These are phyloP conservation scores for Acipenser ruthenus DNA, from an alignment of 2,797 vertebrate species.

Conservation along the genomic window DNA sequence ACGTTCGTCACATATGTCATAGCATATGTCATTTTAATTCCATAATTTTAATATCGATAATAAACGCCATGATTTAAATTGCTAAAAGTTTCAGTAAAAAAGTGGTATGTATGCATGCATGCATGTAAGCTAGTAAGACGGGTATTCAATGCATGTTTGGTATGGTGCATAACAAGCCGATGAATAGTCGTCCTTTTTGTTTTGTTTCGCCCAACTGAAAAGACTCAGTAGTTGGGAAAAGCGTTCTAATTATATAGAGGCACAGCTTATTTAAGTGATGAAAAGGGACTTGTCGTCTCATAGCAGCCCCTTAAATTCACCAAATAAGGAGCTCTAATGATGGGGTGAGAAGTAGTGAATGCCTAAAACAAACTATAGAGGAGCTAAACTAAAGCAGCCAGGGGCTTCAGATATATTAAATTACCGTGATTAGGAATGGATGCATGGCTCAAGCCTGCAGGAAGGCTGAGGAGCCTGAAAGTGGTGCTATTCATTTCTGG, in stretches of 20 bases:
- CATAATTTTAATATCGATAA: no score
- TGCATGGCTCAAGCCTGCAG: slow-evolving; percentile 82
- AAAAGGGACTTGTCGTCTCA: slow-evolving; percentile 67
- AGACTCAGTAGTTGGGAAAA: slow-evolving; percentile 67
- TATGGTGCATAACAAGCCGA: slow-evolving; percentile 24
- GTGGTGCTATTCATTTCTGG: slow-evolving; percentile 80
- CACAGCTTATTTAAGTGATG: slow-evolving; percentile 62
- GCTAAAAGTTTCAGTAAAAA: no score
- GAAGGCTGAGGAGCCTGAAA: slow-evolving; percentile 74
- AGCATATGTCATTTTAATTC: no score
- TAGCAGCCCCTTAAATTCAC: slow-evolving; percentile 65
- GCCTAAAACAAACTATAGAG: slow-evolving; percentile 89
- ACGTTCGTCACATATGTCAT: no score
- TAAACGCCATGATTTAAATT: no score
- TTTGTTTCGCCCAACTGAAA: slow-evolving; percentile 48
- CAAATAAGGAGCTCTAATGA: slow-evolving; percentile 73
- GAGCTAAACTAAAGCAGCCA: slow-evolving; percentile 77
- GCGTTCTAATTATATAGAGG: slow-evolving; percentile 75
- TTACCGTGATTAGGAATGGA: slow-evolving; percentile 97
- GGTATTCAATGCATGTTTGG: no score
- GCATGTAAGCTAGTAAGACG: no score
- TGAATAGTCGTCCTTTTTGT: slow-evolving; percentile 50
- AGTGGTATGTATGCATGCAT: no score
- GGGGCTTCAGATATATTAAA: slow-evolving; percentile 97
- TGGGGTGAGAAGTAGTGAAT: slow-evolving; percentile 76